Conservation (phyloP, 2,888 invertebrate species). For the Acanthacorydalis orientalis region DNA sequence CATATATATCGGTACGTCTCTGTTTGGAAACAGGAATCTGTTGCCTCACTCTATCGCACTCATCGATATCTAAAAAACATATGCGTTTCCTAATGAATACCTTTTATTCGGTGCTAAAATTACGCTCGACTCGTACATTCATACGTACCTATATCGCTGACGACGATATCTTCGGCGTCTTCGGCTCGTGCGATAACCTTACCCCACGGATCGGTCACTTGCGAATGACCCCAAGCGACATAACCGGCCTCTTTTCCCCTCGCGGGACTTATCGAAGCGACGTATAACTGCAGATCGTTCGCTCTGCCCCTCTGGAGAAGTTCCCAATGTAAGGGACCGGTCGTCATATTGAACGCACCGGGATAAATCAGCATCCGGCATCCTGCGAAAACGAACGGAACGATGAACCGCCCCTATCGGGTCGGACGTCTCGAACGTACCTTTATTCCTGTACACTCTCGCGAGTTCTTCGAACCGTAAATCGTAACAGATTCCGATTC, state of each 20-base stretch:
- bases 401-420: too few relatives aligned
- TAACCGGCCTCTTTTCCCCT: constrained; percentile 53
- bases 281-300: constrained; percentile 77
- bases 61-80: constrained; percentile 42
- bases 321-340: constrained; percentile 90
- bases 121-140: neutral
- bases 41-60: constrained; percentile 57
- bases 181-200: constrained; percentile 51
- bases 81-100: constrained; percentile 4
- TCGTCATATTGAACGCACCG: constrained; percentile 91
- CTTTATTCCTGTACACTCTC: constrained; percentile 44
- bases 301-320: constrained; percentile 66
- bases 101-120: neutral
- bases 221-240: constrained; percentile 79
- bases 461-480: constrained; percentile 84
- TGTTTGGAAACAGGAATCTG: constrained; percentile 71
- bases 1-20: constrained; percentile 27
- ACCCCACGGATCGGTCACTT: constrained; percentile 73
- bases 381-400: constrained; percentile 34
- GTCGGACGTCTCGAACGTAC: constrained; percentile 19
- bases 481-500: constrained; percentile 91
- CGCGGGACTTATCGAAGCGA: constrained; percentile 73
- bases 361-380: constrained; percentile 82
- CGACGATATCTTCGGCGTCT: constrained; percentile 50
- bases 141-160: constrained; percentile 55